A percentile compares a stretch with the other conserved stretches of the same genome.
Conservation (phyloP, 2,888 invertebrate genomes). For the Brachyopa scutellaris region DNA sequence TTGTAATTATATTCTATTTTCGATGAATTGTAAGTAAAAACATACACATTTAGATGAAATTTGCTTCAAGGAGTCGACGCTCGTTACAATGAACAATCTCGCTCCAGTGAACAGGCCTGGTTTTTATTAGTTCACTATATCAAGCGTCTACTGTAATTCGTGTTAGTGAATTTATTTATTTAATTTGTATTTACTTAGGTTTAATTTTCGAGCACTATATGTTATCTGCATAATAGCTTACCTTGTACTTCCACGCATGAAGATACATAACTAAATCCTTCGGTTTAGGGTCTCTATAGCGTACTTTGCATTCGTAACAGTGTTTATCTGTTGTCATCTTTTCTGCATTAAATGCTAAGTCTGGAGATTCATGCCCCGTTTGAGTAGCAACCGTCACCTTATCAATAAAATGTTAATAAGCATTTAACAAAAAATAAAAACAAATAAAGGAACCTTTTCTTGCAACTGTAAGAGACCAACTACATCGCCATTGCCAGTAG, state of each 20-base stretch:
- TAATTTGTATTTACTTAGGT: too few species aligned
- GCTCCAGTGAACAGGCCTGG: too few species aligned
- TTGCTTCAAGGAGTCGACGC: too few species aligned
- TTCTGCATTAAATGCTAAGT: constrained; percentile 85
- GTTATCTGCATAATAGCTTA: too few species aligned
- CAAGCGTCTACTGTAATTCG: too few species aligned
- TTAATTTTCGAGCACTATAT: too few species aligned
- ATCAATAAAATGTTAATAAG: not conserved
- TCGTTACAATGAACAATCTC: too few species aligned
- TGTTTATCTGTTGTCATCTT: constrained; percentile 91
- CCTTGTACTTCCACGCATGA: constrained; percentile 96
- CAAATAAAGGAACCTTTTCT: constrained; percentile 55
- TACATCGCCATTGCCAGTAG: constrained; percentile 1
- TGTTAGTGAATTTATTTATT: too few species aligned
- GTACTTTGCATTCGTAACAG: constrained; percentile 96
- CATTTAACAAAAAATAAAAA: not conserved
- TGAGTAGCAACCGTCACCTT: constrained; percentile 93
- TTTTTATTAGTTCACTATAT: too few species aligned
- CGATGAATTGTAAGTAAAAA: too few species aligned
- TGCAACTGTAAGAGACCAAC: constrained; percentile 53
- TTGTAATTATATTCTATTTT: too few species aligned
- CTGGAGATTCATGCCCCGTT: constrained; percentile 90
- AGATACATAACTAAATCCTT: constrained; percentile 97
- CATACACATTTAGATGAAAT: too few species aligned
- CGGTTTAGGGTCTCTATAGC: constrained; percentile 95